Percentiles rank a stretch among this genome's conserved stretches.
phyloP scores from a whole-genome alignment of 2,888 invertebrate species.

The Emmelina monodactyla region DNA sequence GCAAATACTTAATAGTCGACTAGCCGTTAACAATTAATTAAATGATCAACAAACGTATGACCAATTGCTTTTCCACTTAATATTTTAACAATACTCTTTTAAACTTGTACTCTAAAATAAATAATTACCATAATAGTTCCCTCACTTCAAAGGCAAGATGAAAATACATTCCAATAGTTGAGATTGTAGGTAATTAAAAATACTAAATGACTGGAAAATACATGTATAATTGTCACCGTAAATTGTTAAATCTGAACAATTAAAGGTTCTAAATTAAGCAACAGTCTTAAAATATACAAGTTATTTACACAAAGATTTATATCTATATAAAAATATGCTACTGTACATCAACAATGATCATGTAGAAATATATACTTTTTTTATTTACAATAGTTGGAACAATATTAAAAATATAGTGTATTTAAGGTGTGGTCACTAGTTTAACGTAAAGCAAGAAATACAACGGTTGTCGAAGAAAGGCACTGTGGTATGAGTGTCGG shows the following conservation, averaged over 20 bases:
- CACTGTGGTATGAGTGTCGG: neutral
- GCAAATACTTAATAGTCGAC: neutral
- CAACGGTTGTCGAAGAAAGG: neutral
- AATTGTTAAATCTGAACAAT: slow-evolving; percentile 50
- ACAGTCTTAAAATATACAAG: slow-evolving; percentile 63
- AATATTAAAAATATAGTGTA: slow-evolving; percentile 56
- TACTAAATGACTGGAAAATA: slow-evolving; percentile 59
- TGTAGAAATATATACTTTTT: slow-evolving; percentile 60
- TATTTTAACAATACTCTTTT: neutral
- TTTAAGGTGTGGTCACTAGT: slow-evolving; percentile 39
- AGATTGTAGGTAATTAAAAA: slow-evolving; percentile 12
- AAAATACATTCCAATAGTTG: slow-evolving; percentile 15
- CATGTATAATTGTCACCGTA: slow-evolving; percentile 42
- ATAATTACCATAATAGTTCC: slow-evolving; percentile 20
- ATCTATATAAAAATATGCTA: slow-evolving; percentile 58
- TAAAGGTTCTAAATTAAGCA: slow-evolving; percentile 62
- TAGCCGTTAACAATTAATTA: neutral
- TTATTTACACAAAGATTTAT: slow-evolving; percentile 59
- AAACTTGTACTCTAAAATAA: slow-evolving; percentile 21
- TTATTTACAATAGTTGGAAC: slow-evolving; percentile 56
- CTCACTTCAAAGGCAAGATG: slow-evolving; percentile 26
- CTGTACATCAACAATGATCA: slow-evolving; percentile 56
- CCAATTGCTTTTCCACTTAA: neutral
- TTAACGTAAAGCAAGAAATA: slow-evolving; percentile 9
- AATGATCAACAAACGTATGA: neutral